Percentiles rank a stretch among this genome's conserved stretches.
Evolutionary conservation across 2,797 vertebrate genomes (phyloP).

Genomic region (Urocyon cinereoargenteus): DNA sequence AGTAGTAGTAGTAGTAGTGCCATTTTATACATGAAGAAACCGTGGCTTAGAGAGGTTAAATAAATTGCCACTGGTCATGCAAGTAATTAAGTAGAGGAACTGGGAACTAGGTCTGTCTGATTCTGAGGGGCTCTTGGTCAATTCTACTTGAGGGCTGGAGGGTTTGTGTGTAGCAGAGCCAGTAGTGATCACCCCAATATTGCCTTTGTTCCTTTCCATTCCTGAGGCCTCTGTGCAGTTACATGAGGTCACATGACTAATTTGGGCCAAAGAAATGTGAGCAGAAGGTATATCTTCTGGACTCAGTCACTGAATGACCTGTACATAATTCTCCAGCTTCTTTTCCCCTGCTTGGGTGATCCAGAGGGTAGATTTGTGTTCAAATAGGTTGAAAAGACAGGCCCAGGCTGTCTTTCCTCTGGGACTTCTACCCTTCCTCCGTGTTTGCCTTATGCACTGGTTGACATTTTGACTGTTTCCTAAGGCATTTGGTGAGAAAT

Average conservation of each 20-base stretch:
- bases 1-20: background rate
- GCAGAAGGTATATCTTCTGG: background rate
- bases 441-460: background rate
- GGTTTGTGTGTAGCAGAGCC: no score
- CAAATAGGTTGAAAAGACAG: background rate
- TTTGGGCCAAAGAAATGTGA: background rate
- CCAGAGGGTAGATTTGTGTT: background rate
- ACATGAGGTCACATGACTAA: background rate
- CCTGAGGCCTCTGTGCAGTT: background rate
- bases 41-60: background rate
- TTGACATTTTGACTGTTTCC: constrained; percentile 60
- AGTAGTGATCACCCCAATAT: background rate
- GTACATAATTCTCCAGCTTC: background rate
- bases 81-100: background rate
- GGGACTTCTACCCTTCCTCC: background rate
- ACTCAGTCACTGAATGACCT: background rate
- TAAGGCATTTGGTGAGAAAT: background rate
- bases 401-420: background rate
- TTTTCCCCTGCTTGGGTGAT: background rate
- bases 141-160: background rate
- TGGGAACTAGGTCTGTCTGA: background rate
- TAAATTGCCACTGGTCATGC: background rate
- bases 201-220: background rate
- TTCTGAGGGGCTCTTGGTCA: background rate
- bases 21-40: background rate